Conservation (phyloP, 2,113 vertebrate genomes). For the Rhabdomys dilectus region DNA sequence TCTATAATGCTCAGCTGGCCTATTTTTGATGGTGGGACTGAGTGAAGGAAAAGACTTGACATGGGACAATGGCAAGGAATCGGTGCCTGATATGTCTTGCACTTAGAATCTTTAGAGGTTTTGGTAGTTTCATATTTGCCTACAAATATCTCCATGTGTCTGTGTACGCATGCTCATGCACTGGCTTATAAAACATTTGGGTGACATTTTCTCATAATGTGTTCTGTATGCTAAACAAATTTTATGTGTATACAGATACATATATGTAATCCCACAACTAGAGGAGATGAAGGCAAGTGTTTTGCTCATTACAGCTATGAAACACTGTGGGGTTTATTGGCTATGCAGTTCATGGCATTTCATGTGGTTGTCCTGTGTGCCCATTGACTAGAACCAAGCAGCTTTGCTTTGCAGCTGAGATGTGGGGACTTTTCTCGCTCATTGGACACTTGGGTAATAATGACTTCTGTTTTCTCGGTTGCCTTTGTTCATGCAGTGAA, state of each 20-base stretch:
- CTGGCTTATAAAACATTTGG: background rate
- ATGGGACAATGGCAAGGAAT: fast-evolving
- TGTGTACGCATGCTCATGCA: background rate
- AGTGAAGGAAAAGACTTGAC: background rate
- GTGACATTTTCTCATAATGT: background rate
- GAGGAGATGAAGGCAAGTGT: background rate
- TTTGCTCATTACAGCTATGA: background rate
- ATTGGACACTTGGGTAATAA: constrained; percentile 15
- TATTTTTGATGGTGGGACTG: background rate
- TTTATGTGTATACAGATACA: background rate
- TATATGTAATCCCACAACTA: background rate
- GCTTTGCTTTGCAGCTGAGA: constrained; percentile 19
- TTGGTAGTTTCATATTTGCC: background rate
- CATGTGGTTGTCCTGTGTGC: background rate
- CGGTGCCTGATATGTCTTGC: background rate
- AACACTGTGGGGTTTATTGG: background rate
- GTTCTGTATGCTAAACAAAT: background rate
- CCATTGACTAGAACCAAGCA: background rate
- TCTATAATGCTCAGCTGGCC: background rate
- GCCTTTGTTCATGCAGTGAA: constrained; percentile 27
- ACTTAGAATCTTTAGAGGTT: background rate
- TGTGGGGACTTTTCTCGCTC: background rate
- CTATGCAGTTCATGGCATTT: background rate
- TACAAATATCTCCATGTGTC: background rate
- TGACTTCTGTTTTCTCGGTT: constrained; percentile 32